A percentile compares a stretch with the other conserved stretches of the same genome.
These are phyloP conservation scores for Pegoplata infirma DNA, from an alignment of 2,888 invertebrate genomes.

Conservation along the genomic window DNA sequence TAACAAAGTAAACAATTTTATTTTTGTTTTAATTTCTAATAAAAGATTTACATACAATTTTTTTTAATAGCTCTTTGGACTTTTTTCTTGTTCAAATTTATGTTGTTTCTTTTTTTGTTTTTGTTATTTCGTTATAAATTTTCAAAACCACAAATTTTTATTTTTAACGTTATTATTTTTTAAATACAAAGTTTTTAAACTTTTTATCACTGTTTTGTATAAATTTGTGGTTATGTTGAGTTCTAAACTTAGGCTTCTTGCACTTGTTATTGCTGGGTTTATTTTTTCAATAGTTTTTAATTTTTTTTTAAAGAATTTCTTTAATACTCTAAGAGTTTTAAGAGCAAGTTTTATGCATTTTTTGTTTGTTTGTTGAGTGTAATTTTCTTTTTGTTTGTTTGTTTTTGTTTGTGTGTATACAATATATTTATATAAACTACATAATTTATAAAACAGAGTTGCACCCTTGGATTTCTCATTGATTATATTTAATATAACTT, in stretches of 20 bases:
- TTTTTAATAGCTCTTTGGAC: conserved; percentile 58
- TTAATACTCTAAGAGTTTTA: conserved; percentile 56
- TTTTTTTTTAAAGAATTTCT: conserved; percentile 50
- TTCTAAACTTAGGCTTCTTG: conserved; percentile 21
- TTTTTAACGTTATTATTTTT: conserved; percentile 1
- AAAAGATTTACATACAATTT: conserved; percentile 45
- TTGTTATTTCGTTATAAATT: conserved; percentile 21
- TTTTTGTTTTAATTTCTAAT: conserved; percentile 42
- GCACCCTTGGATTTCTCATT: conserved; percentile 59
- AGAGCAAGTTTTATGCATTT: conserved; percentile 57
- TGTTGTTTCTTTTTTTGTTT: conserved; percentile 28
- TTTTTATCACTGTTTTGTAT: conserved; percentile 48
- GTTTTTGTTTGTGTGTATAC: conserved; percentile 12
- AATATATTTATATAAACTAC: conserved; percentile 53
- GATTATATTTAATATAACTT: conserved; percentile 50
- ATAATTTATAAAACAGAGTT: conserved; percentile 62
- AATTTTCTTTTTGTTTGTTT: no score
- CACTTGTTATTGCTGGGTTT: conserved; percentile 53
- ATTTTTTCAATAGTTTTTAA: no score
- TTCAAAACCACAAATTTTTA: conserved; percentile 37
- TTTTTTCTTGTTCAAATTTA: conserved; percentile 43
- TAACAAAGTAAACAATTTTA: conserved; percentile 14
- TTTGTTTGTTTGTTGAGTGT: no score
- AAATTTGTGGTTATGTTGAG: neutral
- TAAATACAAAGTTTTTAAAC: conserved; percentile 45